Conservation (phyloP, 1,140 invertebrate genomes). For the Theocolax elegans region DNA sequence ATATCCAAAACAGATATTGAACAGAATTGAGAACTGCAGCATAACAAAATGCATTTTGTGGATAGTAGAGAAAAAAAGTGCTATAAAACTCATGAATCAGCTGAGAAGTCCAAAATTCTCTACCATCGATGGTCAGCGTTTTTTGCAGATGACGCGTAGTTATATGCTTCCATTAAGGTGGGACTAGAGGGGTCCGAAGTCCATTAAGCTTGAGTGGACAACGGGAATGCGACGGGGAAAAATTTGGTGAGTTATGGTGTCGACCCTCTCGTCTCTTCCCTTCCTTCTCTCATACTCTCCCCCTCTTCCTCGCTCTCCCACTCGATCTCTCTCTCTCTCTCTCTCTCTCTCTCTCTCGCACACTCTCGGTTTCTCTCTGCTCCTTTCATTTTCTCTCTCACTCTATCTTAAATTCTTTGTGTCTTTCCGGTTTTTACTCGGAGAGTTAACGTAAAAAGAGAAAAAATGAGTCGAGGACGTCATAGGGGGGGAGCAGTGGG, state of each 20-base stretch:
- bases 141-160: conserved; percentile 21
- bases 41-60: too few relatives aligned
- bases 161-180: conserved; percentile 4
- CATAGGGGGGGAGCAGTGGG: background rate
- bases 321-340: conserved; percentile 29
- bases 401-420: conserved; percentile 21
- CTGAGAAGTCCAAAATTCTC: background rate
- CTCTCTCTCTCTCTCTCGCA: background rate
- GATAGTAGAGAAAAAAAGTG: background rate
- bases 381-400: background rate
- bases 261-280: conserved; percentile 3
- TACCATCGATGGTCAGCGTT: background rate
- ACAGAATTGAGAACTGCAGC: too few relatives aligned
- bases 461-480: background rate
- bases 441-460: background rate
- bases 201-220: conserved; percentile 17
- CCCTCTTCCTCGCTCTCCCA: background rate
- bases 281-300: background rate
- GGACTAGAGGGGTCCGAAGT: background rate
- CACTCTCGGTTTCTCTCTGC: background rate
- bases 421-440: conserved; percentile 24
- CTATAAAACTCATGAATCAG: conserved; percentile 5
- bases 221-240: conserved; percentile 34
- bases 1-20: too few relatives aligned
- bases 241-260: conserved; percentile 39